These are phyloP conservation scores for Ranitomeya imitator DNA, from an alignment of 2,113 vertebrate genomes.

Conservation along the genomic window DNA sequence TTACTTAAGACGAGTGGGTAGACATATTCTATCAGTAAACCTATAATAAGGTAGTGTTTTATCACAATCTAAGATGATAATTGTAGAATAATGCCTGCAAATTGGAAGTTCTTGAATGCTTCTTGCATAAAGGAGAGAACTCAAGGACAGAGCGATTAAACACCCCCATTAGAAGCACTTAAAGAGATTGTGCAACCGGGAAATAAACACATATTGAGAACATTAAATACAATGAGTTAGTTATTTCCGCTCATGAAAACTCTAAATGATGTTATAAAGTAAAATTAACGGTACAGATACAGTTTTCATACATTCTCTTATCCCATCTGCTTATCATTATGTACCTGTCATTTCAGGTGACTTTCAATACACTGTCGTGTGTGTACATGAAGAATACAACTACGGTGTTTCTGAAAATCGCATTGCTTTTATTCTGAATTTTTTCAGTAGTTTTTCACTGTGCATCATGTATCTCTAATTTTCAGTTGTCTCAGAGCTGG, in stretches of 20 bases:
- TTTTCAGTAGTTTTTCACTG: no score
- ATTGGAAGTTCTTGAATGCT: neutral
- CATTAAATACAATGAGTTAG: neutral
- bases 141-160: slow-evolving; percentile 33
- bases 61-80: slow-evolving; percentile 17
- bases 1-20: neutral
- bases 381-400: no score
- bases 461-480: no score
- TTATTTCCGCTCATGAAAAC: neutral
- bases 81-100: slow-evolving; percentile 27
- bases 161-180: slow-evolving; percentile 27
- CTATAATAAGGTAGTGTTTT: neutral
- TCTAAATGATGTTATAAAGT: slow-evolving; percentile 7
- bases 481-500: no score
- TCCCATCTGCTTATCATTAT: neutral
- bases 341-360: no score
- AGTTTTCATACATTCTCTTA: neutral
- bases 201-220: neutral
- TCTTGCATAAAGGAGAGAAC: slow-evolving; percentile 3
- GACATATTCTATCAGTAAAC: slow-evolving; percentile 12
- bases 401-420: no score
- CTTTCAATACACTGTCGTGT: no score
- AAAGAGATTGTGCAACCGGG: neutral
- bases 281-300: neutral
- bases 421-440: no score